These are phyloP conservation scores for Microtus obscurus DNA, from an alignment of 2,797 vertebrate species.

Conservation along the genomic window DNA sequence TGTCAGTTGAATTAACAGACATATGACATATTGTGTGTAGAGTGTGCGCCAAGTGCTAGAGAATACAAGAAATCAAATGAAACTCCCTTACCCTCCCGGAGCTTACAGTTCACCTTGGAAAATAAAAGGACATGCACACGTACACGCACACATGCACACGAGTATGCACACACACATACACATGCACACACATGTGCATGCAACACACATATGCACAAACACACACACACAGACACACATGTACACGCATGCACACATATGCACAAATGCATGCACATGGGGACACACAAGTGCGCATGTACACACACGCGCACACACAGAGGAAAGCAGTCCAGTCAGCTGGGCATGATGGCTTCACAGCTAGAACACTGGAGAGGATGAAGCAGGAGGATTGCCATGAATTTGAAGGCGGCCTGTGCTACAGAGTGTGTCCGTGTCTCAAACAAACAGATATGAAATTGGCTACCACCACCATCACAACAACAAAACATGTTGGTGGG, in stretches of 20 bases:
- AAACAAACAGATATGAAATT: background rate
- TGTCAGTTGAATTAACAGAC: conserved; percentile 37
- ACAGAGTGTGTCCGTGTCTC: background rate
- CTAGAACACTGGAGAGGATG: background rate
- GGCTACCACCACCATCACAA: background rate
- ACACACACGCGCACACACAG: background rate
- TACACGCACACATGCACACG: background rate
- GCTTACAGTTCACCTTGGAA: conserved; percentile 10
- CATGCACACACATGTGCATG: too few relatives aligned
- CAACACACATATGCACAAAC: background rate
- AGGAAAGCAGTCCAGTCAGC: background rate
- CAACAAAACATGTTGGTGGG: background rate
- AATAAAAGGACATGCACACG: background rate
- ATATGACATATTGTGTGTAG: background rate
- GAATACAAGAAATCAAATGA: conserved; percentile 32
- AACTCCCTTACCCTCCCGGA: background rate
- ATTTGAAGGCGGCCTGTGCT: background rate
- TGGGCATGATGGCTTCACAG: background rate
- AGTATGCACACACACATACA: too few relatives aligned
- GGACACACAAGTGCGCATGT: background rate
- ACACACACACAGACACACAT: background rate
- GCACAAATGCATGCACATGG: too few relatives aligned
- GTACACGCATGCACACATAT: rapidly evolving
- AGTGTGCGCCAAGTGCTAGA: background rate
- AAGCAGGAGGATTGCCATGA: background rate